A percentile compares a stretch with the other conserved stretches of the same genome.
Evolutionary conservation across 2,113 vertebrate species (phyloP).

Genomic region (Dromiciops gliroides): DNA sequence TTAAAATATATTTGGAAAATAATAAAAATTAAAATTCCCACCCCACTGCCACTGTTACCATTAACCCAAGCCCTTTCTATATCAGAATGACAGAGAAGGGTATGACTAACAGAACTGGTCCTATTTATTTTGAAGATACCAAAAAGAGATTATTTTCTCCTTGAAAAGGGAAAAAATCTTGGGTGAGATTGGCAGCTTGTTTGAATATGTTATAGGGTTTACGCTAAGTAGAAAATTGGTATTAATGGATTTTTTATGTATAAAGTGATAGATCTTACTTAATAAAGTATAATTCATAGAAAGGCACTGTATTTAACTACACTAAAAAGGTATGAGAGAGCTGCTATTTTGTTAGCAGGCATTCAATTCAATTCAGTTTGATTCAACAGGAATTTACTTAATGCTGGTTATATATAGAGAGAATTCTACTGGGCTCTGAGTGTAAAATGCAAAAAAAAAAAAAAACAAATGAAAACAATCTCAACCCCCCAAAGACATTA

Average conservation of each 20-base stretch:
- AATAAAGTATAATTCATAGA: neutral
- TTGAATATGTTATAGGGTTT: neutral
- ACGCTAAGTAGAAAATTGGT: neutral
- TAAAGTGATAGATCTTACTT: neutral
- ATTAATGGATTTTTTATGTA: neutral
- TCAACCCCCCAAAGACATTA: too few relatives aligned
- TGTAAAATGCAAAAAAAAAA: too few relatives aligned
- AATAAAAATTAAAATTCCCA: neutral
- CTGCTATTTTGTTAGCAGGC: neutral
- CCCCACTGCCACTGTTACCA: neutral
- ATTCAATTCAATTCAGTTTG: neutral
- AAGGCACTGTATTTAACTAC: neutral
- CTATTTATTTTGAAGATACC: neutral
- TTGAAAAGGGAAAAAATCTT: too few relatives aligned
- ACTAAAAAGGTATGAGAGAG: neutral
- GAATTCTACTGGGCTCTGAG: too few relatives aligned
- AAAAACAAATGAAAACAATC: too few relatives aligned
- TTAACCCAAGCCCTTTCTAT: neutral
- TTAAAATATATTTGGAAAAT: neutral
- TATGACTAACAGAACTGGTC: neutral
- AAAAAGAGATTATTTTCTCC: neutral
- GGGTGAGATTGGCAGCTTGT: neutral
- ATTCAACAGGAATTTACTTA: neutral
- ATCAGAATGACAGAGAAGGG: neutral
- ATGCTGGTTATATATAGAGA: too few relatives aligned